A percentile compares a stretch with the other conserved stretches of the same genome.
These are phyloP conservation scores for Nomada fabriciana DNA, from an alignment of 2,888 invertebrate genomes.

Conservation along the genomic window DNA sequence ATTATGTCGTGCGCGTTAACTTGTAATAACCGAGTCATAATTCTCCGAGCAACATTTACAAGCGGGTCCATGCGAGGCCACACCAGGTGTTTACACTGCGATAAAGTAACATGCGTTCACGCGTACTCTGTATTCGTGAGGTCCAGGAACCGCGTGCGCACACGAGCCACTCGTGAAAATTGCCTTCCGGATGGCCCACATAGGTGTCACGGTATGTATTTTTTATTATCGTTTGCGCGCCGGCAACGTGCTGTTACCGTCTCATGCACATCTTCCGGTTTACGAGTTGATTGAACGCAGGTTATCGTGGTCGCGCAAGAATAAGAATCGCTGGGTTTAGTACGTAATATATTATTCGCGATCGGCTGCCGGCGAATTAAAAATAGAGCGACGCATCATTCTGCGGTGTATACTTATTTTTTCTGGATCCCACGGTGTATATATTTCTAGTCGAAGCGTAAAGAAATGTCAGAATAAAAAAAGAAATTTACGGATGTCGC, in stretches of 20 bases:
- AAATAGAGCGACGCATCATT: slow-evolving; percentile 3
- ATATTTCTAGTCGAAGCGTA: not conserved
- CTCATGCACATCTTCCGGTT: too few species aligned
- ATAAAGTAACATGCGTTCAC: slow-evolving; percentile 55
- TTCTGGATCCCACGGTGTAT: not conserved
- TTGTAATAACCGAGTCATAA: slow-evolving; percentile 58
- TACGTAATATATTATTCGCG: not conserved
- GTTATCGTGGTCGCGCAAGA: not conserved
- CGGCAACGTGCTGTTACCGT: not conserved
- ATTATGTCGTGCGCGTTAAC: slow-evolving; percentile 51
- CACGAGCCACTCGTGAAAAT: slow-evolving; percentile 32
- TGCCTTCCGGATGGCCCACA: slow-evolving; percentile 26
- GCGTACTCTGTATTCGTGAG: slow-evolving; percentile 25
- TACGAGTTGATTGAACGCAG: not conserved
- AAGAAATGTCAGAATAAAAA: not conserved
- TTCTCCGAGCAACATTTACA: slow-evolving; percentile 51
- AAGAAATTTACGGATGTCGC: not conserved
- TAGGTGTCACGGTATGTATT: slow-evolving; percentile 14
- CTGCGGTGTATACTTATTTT: not conserved
- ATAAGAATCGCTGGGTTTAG: not conserved
- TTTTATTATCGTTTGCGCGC: not conserved
- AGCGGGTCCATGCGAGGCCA: slow-evolving; percentile 33
- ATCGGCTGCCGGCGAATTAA: not conserved
- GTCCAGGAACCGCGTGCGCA: slow-evolving; percentile 36
- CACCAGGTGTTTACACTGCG: slow-evolving; percentile 64